Percentiles rank a stretch among this genome's conserved stretches.
Evolutionary conservation across 1,140 invertebrate genomes (phyloP).

Genomic region (Ostrea edulis): DNA sequence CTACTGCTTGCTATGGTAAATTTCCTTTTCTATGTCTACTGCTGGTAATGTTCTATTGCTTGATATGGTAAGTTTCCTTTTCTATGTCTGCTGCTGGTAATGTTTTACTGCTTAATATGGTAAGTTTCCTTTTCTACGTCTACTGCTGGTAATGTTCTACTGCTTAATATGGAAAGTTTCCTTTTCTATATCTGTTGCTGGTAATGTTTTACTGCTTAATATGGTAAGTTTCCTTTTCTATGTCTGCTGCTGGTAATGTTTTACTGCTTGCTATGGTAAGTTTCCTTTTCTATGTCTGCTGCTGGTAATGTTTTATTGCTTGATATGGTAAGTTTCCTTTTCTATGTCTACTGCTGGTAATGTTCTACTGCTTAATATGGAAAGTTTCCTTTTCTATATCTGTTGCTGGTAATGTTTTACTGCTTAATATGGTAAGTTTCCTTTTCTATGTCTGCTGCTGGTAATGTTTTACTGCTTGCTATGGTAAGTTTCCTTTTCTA

Average conservation of each 20-base stretch:
- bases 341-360: too few species aligned
- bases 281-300: background rate
- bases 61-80: background rate
- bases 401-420: too few species aligned
- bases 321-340: background rate
- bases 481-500: background rate
- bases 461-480: too few species aligned
- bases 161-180: background rate
- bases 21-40: background rate
- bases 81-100: too few species aligned
- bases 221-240: background rate
- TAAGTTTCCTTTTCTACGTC: background rate
- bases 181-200: too few species aligned
- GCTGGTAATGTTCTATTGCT: too few species aligned
- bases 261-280: too few species aligned
- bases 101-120: background rate
- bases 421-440: background rate
- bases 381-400: background rate
- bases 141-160: background rate
- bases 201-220: background rate
- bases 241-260: too few species aligned
- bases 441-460: too few species aligned
- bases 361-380: background rate
- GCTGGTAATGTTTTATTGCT: too few species aligned
- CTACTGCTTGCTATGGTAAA: too few species aligned